Conservation (phyloP, 2,113 vertebrate species). For the Pedionomus torquatus region DNA sequence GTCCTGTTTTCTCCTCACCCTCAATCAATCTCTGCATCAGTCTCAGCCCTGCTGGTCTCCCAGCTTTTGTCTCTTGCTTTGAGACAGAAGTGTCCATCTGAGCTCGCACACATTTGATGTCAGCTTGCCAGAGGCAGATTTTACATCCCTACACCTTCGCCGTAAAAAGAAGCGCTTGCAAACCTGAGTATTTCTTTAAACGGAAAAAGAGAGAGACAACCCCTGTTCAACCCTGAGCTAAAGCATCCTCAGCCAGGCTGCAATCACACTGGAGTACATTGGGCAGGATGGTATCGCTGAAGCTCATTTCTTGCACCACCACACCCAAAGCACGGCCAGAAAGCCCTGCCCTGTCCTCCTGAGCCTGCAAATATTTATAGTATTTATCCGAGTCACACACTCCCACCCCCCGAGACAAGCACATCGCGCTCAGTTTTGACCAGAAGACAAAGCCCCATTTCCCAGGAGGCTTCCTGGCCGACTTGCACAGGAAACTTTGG, state of each 20-base stretch:
- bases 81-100: neutral
- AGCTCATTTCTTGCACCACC: neutral
- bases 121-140: neutral
- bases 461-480: neutral
- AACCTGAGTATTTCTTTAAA: neutral
- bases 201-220: neutral
- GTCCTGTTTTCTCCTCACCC: neutral
- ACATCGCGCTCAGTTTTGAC: neutral
- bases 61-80: neutral
- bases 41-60: neutral
- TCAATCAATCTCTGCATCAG: neutral
- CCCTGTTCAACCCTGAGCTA: neutral
- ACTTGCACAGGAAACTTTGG: neutral
- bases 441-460: fast-evolving
- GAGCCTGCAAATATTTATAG: neutral
- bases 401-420: neutral
- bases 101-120: too few species aligned
- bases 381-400: neutral
- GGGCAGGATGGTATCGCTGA: neutral
- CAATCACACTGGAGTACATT: neutral
- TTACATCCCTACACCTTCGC: neutral
- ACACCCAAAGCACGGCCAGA: neutral
- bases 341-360: neutral
- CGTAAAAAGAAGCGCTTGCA: neutral
- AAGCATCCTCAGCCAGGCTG: neutral